Evolutionary conservation across 2,113 vertebrate species (phyloP), one percentile per base, ranked within the genome.

Genomic region (Pycnonotus jocosus): DNA sequence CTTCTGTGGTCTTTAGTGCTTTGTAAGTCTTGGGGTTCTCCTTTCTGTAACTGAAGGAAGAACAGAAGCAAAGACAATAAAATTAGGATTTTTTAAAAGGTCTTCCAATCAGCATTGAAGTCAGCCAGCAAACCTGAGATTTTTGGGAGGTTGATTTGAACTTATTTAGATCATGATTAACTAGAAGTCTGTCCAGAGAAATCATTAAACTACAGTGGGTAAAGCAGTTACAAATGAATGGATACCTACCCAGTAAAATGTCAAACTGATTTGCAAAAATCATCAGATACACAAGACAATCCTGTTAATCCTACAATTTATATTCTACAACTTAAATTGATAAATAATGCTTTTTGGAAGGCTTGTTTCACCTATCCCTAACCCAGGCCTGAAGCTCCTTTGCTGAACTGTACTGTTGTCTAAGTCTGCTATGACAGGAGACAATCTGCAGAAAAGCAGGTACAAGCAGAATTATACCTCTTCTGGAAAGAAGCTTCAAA

Each of bases 401-500:
- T 71, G 42, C 58, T 69, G 57, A 72, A 44, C 33, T 2, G 1
- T 42, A 51, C 44, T 60, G 24, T 9, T 74, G 33, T 21, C 70
- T 58, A 66, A 30, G 30, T 42, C 37, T 1, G 1, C 58, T 37
- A 0, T 6, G 11, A n/a, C 3, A 10, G 28, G 53, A 78, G 40
- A 31, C 28, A 72, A 56, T 22, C 40, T n/a, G 6, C 30, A 44
- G 40, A 86, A 48, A 11, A 78, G 47, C 28, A 68, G 44, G 4
- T 25, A 4, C 48, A 56, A 82, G 35, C 9, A 61, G 8, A 86
- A 58, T 23, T 42, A 11, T 19, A 35, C 9, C 31, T 88, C 44
- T 47, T 72, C 68, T 42, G 54, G 9, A 69, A 80, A 80, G 22
- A 60, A 30, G 8, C 22, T 62, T 62, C 40, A 48, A 92, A 90